Evolutionary conservation across 2,797 vertebrate genomes (phyloP).

Genomic region (Girardinus metallicus): DNA sequence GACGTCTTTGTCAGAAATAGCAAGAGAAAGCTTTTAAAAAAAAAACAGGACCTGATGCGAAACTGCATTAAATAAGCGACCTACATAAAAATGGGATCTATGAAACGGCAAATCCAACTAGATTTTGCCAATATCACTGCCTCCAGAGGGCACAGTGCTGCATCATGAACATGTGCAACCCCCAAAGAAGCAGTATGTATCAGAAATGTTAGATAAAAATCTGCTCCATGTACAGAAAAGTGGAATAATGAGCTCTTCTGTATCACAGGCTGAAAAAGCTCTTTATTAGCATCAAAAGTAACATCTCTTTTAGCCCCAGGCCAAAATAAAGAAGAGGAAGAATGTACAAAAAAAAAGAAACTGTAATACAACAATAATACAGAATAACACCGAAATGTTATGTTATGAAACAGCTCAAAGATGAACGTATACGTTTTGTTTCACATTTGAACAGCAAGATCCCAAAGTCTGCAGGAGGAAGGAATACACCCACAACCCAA

Average conservation of each 20-base stretch:
- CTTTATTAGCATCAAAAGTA: slow-evolving; percentile 47
- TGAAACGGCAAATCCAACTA: not conserved
- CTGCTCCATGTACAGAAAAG: slow-evolving; percentile 56
- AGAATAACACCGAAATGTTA: not conserved
- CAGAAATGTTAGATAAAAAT: slow-evolving; percentile 48
- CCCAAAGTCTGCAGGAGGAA: not conserved
- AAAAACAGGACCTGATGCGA: not conserved
- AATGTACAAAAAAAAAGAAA: slow-evolving; percentile 15
- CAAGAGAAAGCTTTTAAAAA: not conserved
- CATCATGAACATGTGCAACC: slow-evolving; percentile 17
- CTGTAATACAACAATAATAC: not conserved
- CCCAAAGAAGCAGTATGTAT: slow-evolving; percentile 33
- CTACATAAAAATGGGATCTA: slow-evolving; percentile 18
- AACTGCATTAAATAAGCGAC: not conserved
- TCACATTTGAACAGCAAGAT: not conserved
- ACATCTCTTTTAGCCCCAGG: slow-evolving; percentile 42
- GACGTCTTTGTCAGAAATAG: not conserved
- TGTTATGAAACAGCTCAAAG: not conserved
- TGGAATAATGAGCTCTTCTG: slow-evolving; percentile 10
- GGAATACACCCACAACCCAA: not conserved
- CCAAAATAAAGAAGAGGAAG: slow-evolving; percentile 25
- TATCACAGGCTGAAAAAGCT: slow-evolving; percentile 67
- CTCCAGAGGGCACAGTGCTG: slow-evolving; percentile 12
- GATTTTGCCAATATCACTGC: not conserved
- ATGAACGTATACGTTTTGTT: not conserved